These are phyloP conservation scores for Macropis europaea DNA, from an alignment of 2,888 invertebrate genomes.

Conservation along the genomic window DNA sequence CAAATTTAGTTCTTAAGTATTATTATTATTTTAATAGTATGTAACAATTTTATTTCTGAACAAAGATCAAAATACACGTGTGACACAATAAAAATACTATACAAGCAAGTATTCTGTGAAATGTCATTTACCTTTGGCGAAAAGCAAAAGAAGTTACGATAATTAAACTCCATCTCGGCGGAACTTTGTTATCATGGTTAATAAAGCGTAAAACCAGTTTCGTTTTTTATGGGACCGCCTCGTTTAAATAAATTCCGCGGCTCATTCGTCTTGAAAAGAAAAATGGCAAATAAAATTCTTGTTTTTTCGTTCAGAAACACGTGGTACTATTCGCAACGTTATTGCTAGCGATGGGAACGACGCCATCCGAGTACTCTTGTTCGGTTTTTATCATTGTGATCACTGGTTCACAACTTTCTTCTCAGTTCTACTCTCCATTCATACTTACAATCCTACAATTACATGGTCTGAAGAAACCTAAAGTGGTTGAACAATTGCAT, in stretches of 20 bases:
- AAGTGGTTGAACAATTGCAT: too few species aligned
- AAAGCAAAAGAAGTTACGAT: too few species aligned
- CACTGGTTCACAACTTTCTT: too few species aligned
- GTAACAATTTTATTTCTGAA: background rate
- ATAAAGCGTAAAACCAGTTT: background rate
- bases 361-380: too few species aligned
- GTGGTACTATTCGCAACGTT: conserved; percentile 14
- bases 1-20: too few species aligned
- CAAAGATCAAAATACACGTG: background rate
- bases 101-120: background rate
- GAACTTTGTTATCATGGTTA: background rate
- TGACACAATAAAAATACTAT: background rate
- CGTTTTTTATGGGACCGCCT: background rate
- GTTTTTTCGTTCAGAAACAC: background rate
- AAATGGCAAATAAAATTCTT: background rate
- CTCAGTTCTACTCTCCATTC: too few species aligned
- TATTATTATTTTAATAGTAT: background rate
- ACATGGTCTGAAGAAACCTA: too few species aligned
- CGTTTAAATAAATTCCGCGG: conserved; percentile 1
- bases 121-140: background rate
- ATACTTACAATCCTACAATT: too few species aligned
- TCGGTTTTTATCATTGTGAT: too few species aligned
- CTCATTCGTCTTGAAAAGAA: background rate
- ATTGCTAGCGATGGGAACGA: too few species aligned
- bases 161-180: background rate